Evolutionary conservation across 2,888 invertebrate species (phyloP).

Genomic region (Ennomos erosarius): DNA sequence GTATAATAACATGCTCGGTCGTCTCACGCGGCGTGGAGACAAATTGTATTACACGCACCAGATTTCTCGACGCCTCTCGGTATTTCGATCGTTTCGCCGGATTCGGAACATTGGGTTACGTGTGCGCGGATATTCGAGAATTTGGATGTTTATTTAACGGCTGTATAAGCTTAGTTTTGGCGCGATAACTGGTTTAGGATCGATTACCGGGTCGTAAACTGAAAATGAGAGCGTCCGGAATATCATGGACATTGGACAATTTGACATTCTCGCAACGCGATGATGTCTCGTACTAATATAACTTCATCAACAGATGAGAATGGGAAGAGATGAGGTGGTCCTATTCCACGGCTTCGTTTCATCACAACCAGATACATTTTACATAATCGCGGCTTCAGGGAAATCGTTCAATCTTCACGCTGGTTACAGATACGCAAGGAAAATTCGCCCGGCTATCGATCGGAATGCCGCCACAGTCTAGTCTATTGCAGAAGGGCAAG

Average conservation of each 20-base stretch:
- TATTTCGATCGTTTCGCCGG: neutral
- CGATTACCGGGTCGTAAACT: too few relatives aligned
- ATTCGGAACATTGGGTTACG: constrained; percentile 19
- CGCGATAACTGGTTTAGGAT: too few relatives aligned
- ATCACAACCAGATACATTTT: neutral
- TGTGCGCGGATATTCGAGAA: neutral
- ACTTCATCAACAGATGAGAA: too few relatives aligned
- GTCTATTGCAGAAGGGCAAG: constrained; percentile 1
- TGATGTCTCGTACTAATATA: too few relatives aligned
- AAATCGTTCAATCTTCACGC: constrained; percentile 26
- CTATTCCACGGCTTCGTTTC: neutral
- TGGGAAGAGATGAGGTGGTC: too few relatives aligned
- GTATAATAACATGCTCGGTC: constrained; percentile 12
- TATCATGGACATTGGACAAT: too few relatives aligned
- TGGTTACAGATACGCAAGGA: constrained; percentile 20
- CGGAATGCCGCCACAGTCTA: constrained; percentile 17
- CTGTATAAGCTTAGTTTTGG: too few relatives aligned
- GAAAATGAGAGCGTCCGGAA: too few relatives aligned
- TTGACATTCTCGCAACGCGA: too few relatives aligned
- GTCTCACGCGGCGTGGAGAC: constrained; percentile 38
- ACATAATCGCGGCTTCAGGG: constrained; percentile 9
- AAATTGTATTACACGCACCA: constrained; percentile 32
- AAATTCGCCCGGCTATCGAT: constrained; percentile 20
- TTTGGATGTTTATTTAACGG: neutral
- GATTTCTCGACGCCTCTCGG: constrained; percentile 10